Conservation (phyloP, 2,113 vertebrate species). For the Cryptotis parvus region DNA sequence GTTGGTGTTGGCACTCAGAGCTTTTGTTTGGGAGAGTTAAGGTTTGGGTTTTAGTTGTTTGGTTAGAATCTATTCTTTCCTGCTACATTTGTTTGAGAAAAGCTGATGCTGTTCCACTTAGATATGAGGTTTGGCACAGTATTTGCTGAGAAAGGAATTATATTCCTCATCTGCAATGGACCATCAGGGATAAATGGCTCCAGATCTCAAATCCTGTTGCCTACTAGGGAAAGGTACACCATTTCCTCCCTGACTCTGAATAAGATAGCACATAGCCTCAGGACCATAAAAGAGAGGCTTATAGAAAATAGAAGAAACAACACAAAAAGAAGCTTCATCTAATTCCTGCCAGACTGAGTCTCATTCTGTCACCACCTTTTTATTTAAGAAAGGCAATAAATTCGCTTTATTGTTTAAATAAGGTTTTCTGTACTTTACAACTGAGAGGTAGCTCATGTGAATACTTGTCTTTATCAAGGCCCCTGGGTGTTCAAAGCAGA, state of each 20-base stretch:
- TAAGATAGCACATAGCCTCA: neutral
- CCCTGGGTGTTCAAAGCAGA: neutral
- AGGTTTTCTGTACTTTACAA: constrained; percentile 6
- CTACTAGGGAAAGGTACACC: neutral
- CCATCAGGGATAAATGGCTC: neutral
- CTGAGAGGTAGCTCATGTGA: neutral
- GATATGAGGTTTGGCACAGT: neutral
- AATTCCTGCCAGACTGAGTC: neutral
- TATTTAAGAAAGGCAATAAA: constrained; percentile 4
- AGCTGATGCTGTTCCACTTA: neutral
- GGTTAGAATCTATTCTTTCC: neutral
- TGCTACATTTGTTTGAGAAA: neutral
- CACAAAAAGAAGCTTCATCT: neutral
- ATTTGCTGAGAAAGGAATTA: neutral
- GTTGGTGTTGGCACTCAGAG: neutral
- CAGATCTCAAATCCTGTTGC: neutral
- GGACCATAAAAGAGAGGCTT: neutral
- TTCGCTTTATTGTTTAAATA: neutral
- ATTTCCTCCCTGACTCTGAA: neutral
- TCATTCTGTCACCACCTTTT: neutral
- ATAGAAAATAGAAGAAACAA: neutral
- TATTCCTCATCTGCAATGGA: neutral
- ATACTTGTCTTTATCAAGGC: neutral
- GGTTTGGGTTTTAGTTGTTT: neutral
- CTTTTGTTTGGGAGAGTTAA: neutral